Percentiles rank a stretch among this genome's conserved stretches.
Evolutionary conservation across 2,797 vertebrate species (phyloP).

Genomic region (Poeciliopsis turneri): DNA sequence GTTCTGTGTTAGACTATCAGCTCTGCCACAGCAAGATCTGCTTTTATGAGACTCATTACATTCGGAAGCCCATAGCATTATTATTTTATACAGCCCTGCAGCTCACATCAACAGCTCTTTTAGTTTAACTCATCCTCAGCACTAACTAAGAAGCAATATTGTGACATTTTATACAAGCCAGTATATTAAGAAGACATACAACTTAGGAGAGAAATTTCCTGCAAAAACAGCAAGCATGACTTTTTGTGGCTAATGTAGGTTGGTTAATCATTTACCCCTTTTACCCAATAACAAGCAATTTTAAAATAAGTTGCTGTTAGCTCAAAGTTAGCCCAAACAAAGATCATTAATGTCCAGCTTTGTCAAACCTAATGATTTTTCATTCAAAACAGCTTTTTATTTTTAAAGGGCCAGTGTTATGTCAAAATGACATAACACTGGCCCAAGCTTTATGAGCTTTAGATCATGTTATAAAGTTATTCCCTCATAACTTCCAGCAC

Average conservation of each 20-base stretch:
- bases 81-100: not conserved
- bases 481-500: no score
- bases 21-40: not conserved
- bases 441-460: no score
- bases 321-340: not conserved
- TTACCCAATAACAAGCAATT: not conserved
- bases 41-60: not conserved
- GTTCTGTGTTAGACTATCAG: conserved; percentile 10
- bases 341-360: not conserved
- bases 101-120: not conserved
- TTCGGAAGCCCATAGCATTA: not conserved
- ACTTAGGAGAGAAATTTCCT: not conserved
- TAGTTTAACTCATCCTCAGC: not conserved
- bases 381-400: not conserved
- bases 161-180: not conserved
- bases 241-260: not conserved
- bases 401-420: not conserved
- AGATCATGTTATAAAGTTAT: no score
- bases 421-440: no score
- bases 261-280: not conserved
- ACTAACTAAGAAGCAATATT: not conserved
- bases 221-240: not conserved
- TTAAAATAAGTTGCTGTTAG: not conserved
- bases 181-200: not conserved
- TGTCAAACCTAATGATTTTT: not conserved